phyloP scores from a whole-genome alignment of 35 echinoderm and acorn worm species.

The Acanthaster planci region DNA sequence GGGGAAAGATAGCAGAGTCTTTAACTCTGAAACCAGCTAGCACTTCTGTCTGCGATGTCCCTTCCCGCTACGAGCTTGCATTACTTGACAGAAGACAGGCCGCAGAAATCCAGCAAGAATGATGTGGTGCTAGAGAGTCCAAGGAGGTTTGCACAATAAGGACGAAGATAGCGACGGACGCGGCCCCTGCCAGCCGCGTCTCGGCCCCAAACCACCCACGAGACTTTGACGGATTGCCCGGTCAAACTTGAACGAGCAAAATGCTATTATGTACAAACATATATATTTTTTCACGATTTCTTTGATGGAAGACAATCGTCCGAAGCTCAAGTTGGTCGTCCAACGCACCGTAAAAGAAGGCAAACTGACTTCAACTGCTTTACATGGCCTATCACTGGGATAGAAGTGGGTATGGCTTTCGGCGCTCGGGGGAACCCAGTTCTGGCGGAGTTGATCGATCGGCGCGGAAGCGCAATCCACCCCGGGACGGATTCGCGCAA shows the following conservation, averaged over 20 bases:
- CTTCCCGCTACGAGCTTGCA: too few species aligned
- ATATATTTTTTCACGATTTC: not conserved
- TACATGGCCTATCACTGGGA: not conserved
- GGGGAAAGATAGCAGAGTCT: too few species aligned
- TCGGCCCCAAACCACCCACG: conserved; percentile 15
- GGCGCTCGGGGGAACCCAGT: not conserved
- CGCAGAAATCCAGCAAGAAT: not conserved
- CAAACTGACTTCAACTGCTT: not conserved
- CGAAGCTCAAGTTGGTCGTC: conserved; percentile 1
- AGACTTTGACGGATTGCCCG: not conserved
- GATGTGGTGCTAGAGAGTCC: not conserved
- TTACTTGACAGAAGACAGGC: too few species aligned
- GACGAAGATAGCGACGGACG: too few species aligned
- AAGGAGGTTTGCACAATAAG: not conserved
- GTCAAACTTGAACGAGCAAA: not conserved
- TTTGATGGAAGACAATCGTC: conserved; percentile 26
- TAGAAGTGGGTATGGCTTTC: not conserved
- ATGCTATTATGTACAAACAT: not conserved
- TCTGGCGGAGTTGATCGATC: not conserved
- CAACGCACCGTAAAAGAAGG: not conserved
- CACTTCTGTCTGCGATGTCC: too few species aligned
- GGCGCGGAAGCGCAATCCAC: not conserved
- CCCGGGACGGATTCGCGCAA: conserved; percentile 13
- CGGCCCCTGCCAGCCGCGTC: not conserved
- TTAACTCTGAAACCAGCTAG: too few species aligned